Evolutionary conservation across 2,888 invertebrate genomes (phyloP).

Genomic region (Acleris laterana): DNA sequence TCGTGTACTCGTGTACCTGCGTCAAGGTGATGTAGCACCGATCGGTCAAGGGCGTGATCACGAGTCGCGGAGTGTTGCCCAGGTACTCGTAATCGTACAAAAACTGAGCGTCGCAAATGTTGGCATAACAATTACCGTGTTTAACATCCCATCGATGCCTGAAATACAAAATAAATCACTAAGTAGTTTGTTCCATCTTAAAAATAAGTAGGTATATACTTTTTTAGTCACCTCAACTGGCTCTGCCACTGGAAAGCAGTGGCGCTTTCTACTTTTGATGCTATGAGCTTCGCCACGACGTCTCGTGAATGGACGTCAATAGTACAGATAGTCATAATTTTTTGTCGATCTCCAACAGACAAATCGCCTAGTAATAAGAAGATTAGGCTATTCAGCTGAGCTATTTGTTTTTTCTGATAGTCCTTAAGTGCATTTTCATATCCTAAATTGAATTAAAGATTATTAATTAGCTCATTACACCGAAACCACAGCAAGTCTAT

Average conservation of each 20-base stretch:
- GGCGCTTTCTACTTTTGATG: conserved; percentile 90
- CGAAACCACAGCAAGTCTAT: not conserved
- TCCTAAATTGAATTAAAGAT: conserved; percentile 56
- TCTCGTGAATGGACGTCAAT: conserved; percentile 98
- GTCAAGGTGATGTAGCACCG: conserved; percentile 98
- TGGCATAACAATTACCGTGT: conserved; percentile 92
- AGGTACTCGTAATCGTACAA: conserved; percentile 96
- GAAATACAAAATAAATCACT: conserved; percentile 37
- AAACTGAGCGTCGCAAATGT: conserved; percentile 98
- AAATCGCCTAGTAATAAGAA: conserved; percentile 92
- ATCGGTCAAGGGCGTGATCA: conserved; percentile 97
- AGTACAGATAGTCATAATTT: conserved; percentile 98
- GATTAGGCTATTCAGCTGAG: conserved; percentile 93
- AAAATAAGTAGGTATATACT: not conserved
- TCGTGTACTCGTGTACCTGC: conserved; percentile 68
- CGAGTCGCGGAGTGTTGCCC: conserved; percentile 96
- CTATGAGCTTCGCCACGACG: conserved; percentile 94
- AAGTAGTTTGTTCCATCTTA: not conserved
- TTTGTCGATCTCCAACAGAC: conserved; percentile 93
- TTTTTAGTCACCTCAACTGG: conserved; percentile 87
- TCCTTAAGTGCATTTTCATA: conserved; percentile 97
- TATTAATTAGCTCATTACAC: not conserved
- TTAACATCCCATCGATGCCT: conserved; percentile 93
- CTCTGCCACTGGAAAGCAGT: conserved; percentile 96
- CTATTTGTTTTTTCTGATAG: conserved; percentile 94